A percentile compares a stretch with the other conserved stretches of the same genome.
Evolutionary conservation across 1,140 invertebrate genomes (phyloP).

Genomic region (Atta texana): DNA sequence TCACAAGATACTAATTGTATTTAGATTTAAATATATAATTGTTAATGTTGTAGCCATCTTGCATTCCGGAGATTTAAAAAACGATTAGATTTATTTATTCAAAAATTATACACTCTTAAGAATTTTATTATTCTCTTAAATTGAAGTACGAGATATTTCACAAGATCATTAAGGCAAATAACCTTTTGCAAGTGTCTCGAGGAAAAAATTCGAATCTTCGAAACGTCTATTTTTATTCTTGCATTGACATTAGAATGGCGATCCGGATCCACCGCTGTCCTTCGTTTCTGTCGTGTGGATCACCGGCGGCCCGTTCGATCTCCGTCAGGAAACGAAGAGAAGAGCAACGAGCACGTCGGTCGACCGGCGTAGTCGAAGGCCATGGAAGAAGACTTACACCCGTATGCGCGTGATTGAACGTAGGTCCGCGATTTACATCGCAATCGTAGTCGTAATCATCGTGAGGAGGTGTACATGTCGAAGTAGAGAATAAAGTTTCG

Average conservation of each 20-base stretch:
- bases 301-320: constrained; percentile 43
- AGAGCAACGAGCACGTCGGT: constrained; percentile 66
- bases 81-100: neutral
- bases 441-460: constrained; percentile 83
- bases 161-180: neutral
- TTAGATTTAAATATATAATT: neutral
- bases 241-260: constrained; percentile 34
- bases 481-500: constrained; percentile 26
- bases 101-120: neutral
- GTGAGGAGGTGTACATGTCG: constrained; percentile 65
- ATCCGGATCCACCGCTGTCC: neutral
- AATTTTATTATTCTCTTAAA: neutral
- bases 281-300: constrained; percentile 34
- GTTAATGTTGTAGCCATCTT: neutral
- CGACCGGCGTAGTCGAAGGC: constrained; percentile 75
- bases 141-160: neutral
- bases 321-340: constrained; percentile 9
- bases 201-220: neutral
- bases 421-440: constrained; percentile 83
- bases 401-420: constrained; percentile 82
- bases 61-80: neutral
- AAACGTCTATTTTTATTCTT: no score
- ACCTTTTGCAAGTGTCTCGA: neutral
- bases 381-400: constrained; percentile 74
- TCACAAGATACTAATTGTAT: neutral